These are phyloP conservation scores for Hestina assimilis DNA, from an alignment of 1,140 invertebrate genomes.

Conservation along the genomic window DNA sequence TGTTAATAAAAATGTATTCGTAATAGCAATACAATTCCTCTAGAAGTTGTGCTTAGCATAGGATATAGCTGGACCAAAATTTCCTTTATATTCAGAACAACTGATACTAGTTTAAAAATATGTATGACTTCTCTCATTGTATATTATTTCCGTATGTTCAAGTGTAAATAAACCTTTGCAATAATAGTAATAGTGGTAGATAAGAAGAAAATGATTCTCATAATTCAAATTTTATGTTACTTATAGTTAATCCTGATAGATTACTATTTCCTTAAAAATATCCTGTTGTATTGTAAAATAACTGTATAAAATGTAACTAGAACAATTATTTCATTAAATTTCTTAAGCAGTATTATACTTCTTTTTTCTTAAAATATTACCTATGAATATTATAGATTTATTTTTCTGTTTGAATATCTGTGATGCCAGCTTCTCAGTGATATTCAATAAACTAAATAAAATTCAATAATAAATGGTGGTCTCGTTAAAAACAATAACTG, in stretches of 20 bases:
- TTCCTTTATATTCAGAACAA: conserved; percentile 65
- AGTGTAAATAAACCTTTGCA: conserved; percentile 72
- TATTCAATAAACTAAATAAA: too few relatives aligned
- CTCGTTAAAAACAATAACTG: too few relatives aligned
- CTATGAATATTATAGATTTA: neutral
- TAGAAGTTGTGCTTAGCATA: conserved; percentile 71
- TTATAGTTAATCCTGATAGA: conserved; percentile 61
- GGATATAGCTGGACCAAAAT: conserved; percentile 77
- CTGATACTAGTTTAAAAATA: conserved; percentile 50
- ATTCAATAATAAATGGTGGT: too few relatives aligned
- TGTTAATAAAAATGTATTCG: conserved; percentile 42
- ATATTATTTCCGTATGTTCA: conserved; percentile 54
- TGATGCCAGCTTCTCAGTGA: too few relatives aligned
- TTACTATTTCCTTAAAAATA: conserved; percentile 44
- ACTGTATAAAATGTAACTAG: conserved; percentile 75
- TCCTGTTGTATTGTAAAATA: conserved; percentile 64
- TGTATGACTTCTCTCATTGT: conserved; percentile 56
- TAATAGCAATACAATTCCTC: conserved; percentile 59
- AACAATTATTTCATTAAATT: conserved; percentile 73
- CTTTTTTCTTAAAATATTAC: conserved; percentile 19
- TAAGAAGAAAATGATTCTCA: conserved; percentile 40
- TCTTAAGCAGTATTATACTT: conserved; percentile 51
- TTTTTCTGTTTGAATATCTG: neutral
- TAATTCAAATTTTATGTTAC: conserved; percentile 58
- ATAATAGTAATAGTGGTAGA: conserved; percentile 66